Evolutionary conservation across 1,140 invertebrate genomes (phyloP), one percentile per base, ranked within the genome.

Genomic region (Drosophila miranda): DNA sequence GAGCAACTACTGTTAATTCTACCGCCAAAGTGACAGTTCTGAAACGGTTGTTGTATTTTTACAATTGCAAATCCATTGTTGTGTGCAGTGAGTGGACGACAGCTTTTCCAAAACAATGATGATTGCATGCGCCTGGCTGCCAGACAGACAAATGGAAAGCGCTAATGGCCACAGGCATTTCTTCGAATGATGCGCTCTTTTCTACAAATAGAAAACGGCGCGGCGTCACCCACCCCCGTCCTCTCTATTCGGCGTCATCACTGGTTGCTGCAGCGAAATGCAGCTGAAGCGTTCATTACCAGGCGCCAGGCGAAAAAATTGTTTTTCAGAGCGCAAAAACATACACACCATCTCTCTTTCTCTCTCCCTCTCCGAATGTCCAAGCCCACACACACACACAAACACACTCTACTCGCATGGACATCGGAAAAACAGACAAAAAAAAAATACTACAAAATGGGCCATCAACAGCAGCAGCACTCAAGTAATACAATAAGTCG

Each of bases 241-340:
- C 38, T 14, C 16, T 3, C 50, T 43, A 43, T 28, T n/a, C 13
- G 23, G 34, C 38, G 28, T 21, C 14, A 41, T 30, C 23, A 21
- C 26, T 8, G 16, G 23, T 50, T 50, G 11, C 41, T 72, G 8
- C 49, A 48, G 23, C 41, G 26, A 71, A 75, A 60, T 83, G 76
- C 80, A 84, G 73, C 77, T 84, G 80, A 80, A 84, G 81, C 81
- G 81, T 76, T 74, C 52, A 74, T 64, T 11, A 38, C 34, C 34
- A 74, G 52, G 70, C 70, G 70, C 70, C 70, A 74, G 70, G 70
- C 70, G 69, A 74, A 74, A 74, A 74, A 74, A 74, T 74, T 74
- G 70, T 74, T 70, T 69, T 69, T 69, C 44, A 82, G 61, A 63
- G 73, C 60, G 61, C 46, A 62, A 56, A 52, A 45, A 71, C 34